Conservation (phyloP, 1,140 invertebrate species). For the Papilio aristodemus region DNA sequence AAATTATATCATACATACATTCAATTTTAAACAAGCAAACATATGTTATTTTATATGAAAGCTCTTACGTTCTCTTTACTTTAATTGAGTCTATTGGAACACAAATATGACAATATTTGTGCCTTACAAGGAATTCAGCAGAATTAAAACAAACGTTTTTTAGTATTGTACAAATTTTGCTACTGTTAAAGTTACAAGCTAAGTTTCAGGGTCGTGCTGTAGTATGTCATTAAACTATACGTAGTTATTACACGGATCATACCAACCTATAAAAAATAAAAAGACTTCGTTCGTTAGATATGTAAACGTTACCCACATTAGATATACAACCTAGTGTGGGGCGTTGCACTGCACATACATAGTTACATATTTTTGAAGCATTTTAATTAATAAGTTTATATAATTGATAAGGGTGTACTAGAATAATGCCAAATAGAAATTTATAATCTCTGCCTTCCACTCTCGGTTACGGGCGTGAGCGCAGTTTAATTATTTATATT, state of each 20-base stretch:
- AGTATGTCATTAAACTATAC: neutral
- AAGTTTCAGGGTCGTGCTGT: neutral
- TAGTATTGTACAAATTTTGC: too few species aligned
- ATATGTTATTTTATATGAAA: neutral
- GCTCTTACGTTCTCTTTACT: neutral
- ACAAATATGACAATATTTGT: neutral
- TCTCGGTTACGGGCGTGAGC: too few species aligned
- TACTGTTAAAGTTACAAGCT: too few species aligned
- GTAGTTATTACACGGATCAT: neutral
- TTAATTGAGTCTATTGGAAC: neutral
- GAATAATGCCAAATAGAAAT: too few species aligned
- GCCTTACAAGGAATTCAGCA: neutral
- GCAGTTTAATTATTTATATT: too few species aligned
- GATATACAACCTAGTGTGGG: too few species aligned
- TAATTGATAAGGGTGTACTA: too few species aligned
- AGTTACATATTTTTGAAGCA: too few species aligned
- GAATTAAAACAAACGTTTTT: neutral
- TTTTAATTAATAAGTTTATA: neutral
- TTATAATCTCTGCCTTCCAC: too few species aligned
- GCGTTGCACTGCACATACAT: too few species aligned
- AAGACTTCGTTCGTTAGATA: too few species aligned
- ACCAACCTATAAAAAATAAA: neutral
- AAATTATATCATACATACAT: constrained; percentile 43
- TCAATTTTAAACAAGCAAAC: neutral
- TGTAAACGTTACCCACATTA: neutral